Evolutionary conservation across 2,113 vertebrate species (phyloP), one percentile per base, ranked within the genome.

Genomic region (Platichthys stellatus): DNA sequence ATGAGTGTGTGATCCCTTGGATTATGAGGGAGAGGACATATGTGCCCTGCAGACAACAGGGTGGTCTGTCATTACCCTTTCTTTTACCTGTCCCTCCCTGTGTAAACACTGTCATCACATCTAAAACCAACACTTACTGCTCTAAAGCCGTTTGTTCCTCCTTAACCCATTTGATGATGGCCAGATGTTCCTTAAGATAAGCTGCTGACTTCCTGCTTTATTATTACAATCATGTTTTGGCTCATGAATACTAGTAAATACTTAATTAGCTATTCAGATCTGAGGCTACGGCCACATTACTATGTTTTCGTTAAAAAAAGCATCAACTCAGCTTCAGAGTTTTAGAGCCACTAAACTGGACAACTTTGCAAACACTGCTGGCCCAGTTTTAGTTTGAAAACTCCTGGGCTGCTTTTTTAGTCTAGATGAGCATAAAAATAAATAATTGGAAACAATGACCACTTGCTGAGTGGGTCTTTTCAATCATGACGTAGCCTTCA

Each of bases 41-140:
- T 53, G 61, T 40, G 58, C 63, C 86, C 83, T 78, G 76, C 63
- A 84, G 88, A 5, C 1, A 65, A 62, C 28, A 53, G 26, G 40
- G 49, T 0, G 53, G 72, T 67, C 83, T 91, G 89, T 91, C 83
- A 92, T 91, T 87, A 91, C 73, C 43, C 40, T 69, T 65, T 59
- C 57, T 51, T 76, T 35, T 66, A 71, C 72, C 68, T 70, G 77
- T 60, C 62, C 63, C 69, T 83, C 65, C 81, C 78, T 38, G 21
- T 72, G 23, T 35, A 80, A 88, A 87, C 75, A 81, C 82, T 78
- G 80, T 91, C 83, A 90, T 91, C 83, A 80, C 72, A 63, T 67
- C 4, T 75, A 24, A 69, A 79, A 77, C 77, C 31, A 45, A 28
- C 86, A 81, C 67, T 87, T 91, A 77, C 56, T 40, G 40, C 72